phyloP scores from a whole-genome alignment of 1,140 invertebrate genomes.

The Radopholus similis region DNA sequence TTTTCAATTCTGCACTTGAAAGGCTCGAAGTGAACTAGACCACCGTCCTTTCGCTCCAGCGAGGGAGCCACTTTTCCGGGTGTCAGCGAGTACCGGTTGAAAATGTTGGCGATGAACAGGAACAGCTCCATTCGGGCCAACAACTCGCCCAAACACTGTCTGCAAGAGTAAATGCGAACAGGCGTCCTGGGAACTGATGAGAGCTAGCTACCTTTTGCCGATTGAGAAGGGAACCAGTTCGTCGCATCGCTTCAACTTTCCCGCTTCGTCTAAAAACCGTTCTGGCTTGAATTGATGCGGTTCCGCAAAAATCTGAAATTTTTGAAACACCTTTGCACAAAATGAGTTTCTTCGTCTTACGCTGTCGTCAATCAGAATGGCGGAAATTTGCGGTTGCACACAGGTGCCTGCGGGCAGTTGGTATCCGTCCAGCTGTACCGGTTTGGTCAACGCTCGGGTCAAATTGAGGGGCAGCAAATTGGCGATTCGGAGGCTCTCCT shows the following conservation, averaged over 20 bases:
- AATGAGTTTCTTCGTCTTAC: conserved; percentile 14
- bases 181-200: no score
- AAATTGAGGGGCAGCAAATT: conserved; percentile 27
- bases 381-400: conserved; percentile 28
- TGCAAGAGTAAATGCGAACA: no score
- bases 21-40: no score
- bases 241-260: conserved; percentile 25
- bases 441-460: background rate
- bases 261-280: conserved; percentile 29
- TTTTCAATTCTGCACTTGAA: no score
- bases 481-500: conserved; percentile 33
- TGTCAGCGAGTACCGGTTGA: no score
- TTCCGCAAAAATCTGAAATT: conserved; percentile 16
- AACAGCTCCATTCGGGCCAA: no score
- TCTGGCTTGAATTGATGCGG: conserved; percentile 25
- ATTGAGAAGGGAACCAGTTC: conserved; percentile 32
- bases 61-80: no score
- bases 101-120: no score
- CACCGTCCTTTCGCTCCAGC: no score
- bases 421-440: conserved; percentile 24
- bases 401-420: conserved; percentile 9
- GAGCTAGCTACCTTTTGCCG: conserved; percentile 19
- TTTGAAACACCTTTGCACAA: background rate
- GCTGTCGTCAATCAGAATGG: conserved; percentile 28
- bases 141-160: no score